Base-by-base conservation (phyloP, 1,140 invertebrate genomes). In the Drosophila lacteicornis region DNA sequence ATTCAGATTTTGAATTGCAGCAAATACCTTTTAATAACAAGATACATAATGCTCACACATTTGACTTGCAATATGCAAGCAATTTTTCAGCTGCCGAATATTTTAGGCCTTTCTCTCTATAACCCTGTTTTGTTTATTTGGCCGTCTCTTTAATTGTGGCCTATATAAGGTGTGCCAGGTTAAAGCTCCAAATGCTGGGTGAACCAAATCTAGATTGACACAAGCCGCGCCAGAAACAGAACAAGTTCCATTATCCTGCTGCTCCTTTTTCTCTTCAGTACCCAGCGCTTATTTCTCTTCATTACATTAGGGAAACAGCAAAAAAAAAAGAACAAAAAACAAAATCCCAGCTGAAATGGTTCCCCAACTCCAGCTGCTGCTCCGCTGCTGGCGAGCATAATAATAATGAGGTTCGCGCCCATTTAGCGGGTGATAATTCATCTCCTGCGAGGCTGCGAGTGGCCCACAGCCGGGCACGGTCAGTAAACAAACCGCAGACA, bases 381-480 rank as follows among this genome's bases (percentile, higher is more conserved):
- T 51, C 46, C 51, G 58, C 22, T 33, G 33, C 55, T 51, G 27
- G 11, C 11, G 17, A 12, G 40, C 19, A 63, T 56, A 70, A 57
- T 69, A 82, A 85, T 87, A 68, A 82, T 82, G 58, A 73, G 68
- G 75, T 73, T 60, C 62, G 82, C 69, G 62, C 59, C 79, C 79
- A 86, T 87, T 86, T 82, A 87, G 80, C 60, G 70, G 70, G 76
- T 63, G 83, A 86, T 86, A 87, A 87, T 80, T 86, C 79, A 86
- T 87, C 82, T 87, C 82, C 80, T 30, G 27, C 27, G 27, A 30
- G 27, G 75, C 65, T 62, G 63, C 49, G 66, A 75, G 79, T 49
- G 19, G 57, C 50, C 71, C 40, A 63, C 63, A 57, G 63, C 30
- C 33, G 59, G 62, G 69, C 71, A 60, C 49, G 74, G 46, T 76